Percentiles rank a stretch among this genome's conserved stretches.
These are phyloP conservation scores for Rhineura floridana DNA, from an alignment of 2,113 vertebrate genomes.

Conservation along the genomic window DNA sequence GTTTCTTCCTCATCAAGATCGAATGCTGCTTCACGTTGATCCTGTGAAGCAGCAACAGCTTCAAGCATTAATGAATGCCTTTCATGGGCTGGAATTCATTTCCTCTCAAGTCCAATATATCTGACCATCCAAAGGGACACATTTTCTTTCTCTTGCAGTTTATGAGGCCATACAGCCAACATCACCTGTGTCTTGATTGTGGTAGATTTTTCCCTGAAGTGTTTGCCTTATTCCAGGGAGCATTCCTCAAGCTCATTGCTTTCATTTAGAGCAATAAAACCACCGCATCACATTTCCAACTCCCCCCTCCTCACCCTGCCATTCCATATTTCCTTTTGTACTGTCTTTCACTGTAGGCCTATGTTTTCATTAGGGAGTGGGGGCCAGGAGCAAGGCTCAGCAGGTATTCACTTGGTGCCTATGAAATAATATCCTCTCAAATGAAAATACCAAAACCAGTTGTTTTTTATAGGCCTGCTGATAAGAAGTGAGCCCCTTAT, in stretches of 20 bases:
- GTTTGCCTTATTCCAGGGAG: conserved; percentile 25
- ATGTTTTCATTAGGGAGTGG: conserved; percentile 1
- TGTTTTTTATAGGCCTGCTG: conserved; percentile 19
- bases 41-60: neutral
- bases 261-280: neutral
- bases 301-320: neutral
- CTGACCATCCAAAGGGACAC: conserved; percentile 1
- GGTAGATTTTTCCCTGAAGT: conserved; percentile 7
- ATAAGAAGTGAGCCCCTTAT: conserved; percentile 28
- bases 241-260: neutral
- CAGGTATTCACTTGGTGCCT: neutral
- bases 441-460: conserved; percentile 32
- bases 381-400: fast-evolving
- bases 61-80: conserved; percentile 13
- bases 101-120: conserved; percentile 26
- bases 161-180: neutral
- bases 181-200: neutral
- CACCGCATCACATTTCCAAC: neutral
- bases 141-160: neutral
- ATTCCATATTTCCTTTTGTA: neutral
- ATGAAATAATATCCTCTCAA: conserved; percentile 27
- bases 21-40: neutral
- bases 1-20: neutral
- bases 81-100: conserved; percentile 27
- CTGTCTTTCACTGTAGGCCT: conserved; percentile 24